phyloP scores from a whole-genome alignment of 1,140 invertebrate species.

The Ruditapes philippinarum region DNA sequence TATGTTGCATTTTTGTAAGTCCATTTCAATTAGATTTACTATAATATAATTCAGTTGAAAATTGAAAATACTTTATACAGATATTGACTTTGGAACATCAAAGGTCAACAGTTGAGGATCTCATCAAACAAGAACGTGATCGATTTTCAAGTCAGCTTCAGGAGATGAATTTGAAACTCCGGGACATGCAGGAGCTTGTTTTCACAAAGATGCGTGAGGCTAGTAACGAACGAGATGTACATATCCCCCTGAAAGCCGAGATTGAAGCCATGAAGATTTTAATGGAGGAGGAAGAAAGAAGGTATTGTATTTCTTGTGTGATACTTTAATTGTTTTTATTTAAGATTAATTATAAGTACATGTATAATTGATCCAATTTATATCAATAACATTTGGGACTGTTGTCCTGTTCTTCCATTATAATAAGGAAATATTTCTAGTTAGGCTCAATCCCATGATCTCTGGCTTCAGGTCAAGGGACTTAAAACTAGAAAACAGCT shows the following conservation, averaged over 20 bases:
- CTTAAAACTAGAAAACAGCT: no score
- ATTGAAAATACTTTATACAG: conserved; percentile 62
- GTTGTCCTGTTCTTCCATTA: no score
- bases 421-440: no score
- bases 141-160: conserved; percentile 69
- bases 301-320: no score
- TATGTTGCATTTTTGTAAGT: no score
- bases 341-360: no score
- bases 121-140: conserved; percentile 69
- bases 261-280: conserved; percentile 79
- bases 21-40: no score
- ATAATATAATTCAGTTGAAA: no score
- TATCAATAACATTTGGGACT: no score
- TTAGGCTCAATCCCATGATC: no score
- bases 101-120: conserved; percentile 72
- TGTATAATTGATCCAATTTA: no score
- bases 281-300: conserved; percentile 82
- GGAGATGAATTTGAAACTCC: conserved; percentile 75
- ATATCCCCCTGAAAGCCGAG: conserved; percentile 79
- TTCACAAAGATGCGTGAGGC: conserved; percentile 79
- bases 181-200: conserved; percentile 77
- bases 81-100: conserved; percentile 75
- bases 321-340: background rate
- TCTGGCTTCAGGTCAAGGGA: no score
- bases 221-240: conserved; percentile 69